Evolutionary conservation across 1,140 invertebrate genomes (phyloP), one percentile per base, ranked within the genome.

Genomic region (Cotesia vestalis): DNA sequence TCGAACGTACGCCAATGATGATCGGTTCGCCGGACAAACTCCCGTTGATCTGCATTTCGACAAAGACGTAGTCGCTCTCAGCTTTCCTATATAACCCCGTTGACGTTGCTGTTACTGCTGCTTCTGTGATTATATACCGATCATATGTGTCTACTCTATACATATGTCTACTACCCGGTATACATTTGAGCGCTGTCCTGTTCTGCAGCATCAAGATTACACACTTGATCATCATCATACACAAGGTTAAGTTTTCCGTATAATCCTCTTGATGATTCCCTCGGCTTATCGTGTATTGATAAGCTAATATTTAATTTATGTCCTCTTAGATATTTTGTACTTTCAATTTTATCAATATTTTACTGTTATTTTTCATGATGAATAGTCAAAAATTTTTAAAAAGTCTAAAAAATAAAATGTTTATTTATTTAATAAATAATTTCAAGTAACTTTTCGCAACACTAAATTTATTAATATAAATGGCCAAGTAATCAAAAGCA

Each of bases 21-120:
- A 77, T 78, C 75, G 73, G 36, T 71, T 71, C 72, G 72, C 62
- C 72, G 72, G 72, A 75, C 72, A 78, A 79, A 79, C 76, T 75
- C 69, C 57, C 51, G 55, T 63, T 60, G 68, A 75, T 75, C 68
- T 60, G 60, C 52, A 38, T 14, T 67, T 35, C 40, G 67, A 78
- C 76, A 77, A 77, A 77, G 73, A 68, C 34, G 52, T 59, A 34
- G 53, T 9, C 66, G 61, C 14, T 52, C 51, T 67, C 51, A 40
- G 66, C 66, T 67, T 67, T 67, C 66, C 51, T 67, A 67, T 20
- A 55, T 51, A 17, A 17, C 20, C 35, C 1, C n/a, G 9, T n/a
- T 12, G 36, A 11, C 12, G 4, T 20, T 12, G 9, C 27, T 64
- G 14, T 38, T 51, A 51, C 40, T 17, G 12, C 38, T 51, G 36